Conservation (phyloP, 1,140 invertebrate genomes). For the Protaetia brevitarsis region DNA sequence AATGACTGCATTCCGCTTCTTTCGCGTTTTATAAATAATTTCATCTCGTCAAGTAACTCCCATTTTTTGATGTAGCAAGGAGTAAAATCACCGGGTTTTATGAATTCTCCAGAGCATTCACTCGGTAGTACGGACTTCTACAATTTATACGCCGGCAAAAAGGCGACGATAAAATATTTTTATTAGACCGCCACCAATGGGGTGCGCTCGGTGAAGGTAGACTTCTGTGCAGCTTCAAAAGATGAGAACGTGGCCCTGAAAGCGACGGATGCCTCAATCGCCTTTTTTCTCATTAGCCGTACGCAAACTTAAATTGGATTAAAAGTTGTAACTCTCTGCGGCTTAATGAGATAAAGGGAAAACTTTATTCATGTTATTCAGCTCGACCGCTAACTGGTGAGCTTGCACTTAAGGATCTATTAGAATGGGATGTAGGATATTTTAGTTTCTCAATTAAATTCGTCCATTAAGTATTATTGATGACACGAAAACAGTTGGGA, state of each 20-base stretch:
- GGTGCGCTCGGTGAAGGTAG: background rate
- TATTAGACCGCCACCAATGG: background rate
- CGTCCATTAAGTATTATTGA: too few species aligned
- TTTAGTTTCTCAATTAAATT: too few species aligned
- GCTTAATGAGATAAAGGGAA: background rate
- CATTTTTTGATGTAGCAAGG: background rate
- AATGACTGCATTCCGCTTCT: too few species aligned
- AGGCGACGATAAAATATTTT: background rate
- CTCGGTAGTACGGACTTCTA: background rate
- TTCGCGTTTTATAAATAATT: too few species aligned
- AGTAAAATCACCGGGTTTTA: background rate
- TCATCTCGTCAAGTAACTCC: background rate
- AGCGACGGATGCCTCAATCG: background rate
- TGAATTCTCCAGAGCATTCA: background rate
- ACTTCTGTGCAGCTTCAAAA: background rate
- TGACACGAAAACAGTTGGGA: too few species aligned
- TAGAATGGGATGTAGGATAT: too few species aligned
- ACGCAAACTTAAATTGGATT: constrained; percentile 4
- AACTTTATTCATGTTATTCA: background rate
- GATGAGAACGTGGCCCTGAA: background rate
- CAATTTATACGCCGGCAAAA: background rate
- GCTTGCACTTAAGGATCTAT: background rate
- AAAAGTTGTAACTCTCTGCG: background rate
- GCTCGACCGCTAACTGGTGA: background rate
- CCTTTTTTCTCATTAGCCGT: background rate